phyloP scores from a whole-genome alignment of 2,888 invertebrate genomes.

The Ormia ochracea region DNA sequence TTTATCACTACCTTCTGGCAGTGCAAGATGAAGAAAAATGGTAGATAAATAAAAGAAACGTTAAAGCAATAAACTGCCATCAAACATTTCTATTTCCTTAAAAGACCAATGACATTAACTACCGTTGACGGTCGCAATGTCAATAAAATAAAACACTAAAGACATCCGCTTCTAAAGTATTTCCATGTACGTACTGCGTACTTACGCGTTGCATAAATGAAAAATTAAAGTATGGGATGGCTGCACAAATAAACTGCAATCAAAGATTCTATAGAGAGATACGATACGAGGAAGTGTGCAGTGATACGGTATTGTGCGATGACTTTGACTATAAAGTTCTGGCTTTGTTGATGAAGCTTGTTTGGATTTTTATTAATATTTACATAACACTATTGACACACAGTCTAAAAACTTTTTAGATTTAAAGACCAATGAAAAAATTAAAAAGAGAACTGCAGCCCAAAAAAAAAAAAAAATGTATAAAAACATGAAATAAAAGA shows the following conservation, averaged over 20 bases:
- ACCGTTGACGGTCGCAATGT: constrained; percentile 50
- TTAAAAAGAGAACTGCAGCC: neutral
- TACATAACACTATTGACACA: constrained; percentile 62
- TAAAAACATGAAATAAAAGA: neutral
- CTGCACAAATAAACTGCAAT: constrained; percentile 52
- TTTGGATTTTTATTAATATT: constrained; percentile 54
- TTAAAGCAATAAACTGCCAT: constrained; percentile 30
- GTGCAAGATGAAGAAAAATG: neutral
- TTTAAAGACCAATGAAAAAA: constrained; percentile 47
- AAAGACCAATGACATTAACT: constrained; percentile 62
- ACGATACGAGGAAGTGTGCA: constrained; percentile 41
- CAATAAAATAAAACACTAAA: constrained; percentile 50
- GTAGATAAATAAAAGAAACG: neutral
- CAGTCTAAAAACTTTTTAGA: constrained; percentile 59
- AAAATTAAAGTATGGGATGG: neutral
- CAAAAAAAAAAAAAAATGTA: neutral
- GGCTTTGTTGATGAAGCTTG: constrained; percentile 18
- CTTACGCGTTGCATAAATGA: neutral
- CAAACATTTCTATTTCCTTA: constrained; percentile 54
- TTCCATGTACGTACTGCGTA: neutral
- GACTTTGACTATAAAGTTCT: constrained; percentile 57
- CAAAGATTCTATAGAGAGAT: constrained; percentile 61
- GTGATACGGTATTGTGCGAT: constrained; percentile 29
- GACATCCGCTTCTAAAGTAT: constrained; percentile 18
- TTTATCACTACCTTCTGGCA: constrained; percentile 18